These are phyloP conservation scores for Andrena trimmerana DNA, from an alignment of 2,888 invertebrate genomes.

Conservation along the genomic window DNA sequence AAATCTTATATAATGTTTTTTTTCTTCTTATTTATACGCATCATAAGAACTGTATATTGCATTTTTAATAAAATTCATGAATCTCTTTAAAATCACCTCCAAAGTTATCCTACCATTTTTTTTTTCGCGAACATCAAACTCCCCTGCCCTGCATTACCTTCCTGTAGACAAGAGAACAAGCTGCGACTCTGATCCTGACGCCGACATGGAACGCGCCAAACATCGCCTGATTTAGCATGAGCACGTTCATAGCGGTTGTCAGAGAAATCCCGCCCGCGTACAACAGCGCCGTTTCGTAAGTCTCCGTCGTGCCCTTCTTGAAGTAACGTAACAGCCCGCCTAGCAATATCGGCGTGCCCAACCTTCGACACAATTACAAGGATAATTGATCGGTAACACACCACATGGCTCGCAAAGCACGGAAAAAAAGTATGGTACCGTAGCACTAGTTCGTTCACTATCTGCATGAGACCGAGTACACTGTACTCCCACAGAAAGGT, in stretches of 20 bases:
- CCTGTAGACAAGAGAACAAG: constrained; percentile 93
- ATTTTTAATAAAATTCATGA: no score
- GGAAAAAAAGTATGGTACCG: constrained; percentile 38
- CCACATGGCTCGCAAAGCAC: no score
- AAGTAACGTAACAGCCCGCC: constrained; percentile 90
- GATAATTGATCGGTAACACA: neutral
- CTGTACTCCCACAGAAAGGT: constrained; percentile 85
- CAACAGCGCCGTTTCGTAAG: constrained; percentile 77
- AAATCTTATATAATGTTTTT: no score
- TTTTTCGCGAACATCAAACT: no score
- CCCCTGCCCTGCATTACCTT: constrained; percentile 88
- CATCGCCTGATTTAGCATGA: constrained; percentile 89
- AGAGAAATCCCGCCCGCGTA: constrained; percentile 81
- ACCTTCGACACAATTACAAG: constrained; percentile 83
- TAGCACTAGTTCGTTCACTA: constrained; percentile 83
- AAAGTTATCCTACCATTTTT: no score
- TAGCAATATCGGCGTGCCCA: constrained; percentile 89
- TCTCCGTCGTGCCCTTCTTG: constrained; percentile 76
- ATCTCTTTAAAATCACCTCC: no score
- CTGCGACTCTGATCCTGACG: constrained; percentile 92
- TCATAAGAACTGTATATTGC: no score
- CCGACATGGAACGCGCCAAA: constrained; percentile 91
- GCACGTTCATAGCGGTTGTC: constrained; percentile 85
- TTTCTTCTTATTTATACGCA: no score
- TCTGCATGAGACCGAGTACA: constrained; percentile 84